phyloP scores from a whole-genome alignment of 1,140 invertebrate genomes.

The Anagrus nilaparvatae region DNA sequence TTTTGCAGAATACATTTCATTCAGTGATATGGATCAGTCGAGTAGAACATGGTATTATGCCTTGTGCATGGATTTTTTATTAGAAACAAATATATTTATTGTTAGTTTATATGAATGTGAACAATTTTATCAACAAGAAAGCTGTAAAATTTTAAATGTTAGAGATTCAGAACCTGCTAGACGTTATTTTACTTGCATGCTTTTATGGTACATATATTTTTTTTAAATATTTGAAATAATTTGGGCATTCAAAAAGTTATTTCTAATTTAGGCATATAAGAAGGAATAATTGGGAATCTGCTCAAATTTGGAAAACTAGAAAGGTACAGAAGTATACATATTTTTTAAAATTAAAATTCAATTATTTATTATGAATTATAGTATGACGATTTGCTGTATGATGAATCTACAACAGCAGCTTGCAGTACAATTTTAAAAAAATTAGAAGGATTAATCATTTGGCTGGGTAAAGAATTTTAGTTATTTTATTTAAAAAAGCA shows the following conservation, averaged over 20 bases:
- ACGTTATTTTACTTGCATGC: slow-evolving; percentile 35
- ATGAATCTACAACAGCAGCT: slow-evolving; percentile 25
- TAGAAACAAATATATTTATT: slow-evolving; percentile 40
- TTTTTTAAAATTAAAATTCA: background rate
- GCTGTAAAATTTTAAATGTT: slow-evolving; percentile 27
- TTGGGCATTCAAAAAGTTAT: background rate
- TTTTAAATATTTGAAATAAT: background rate
- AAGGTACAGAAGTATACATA: slow-evolving; percentile 9
- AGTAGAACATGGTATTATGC: slow-evolving; percentile 43
- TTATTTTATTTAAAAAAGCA: background rate
- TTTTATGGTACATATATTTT: slow-evolving; percentile 30
- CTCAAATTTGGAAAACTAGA: slow-evolving; percentile 25
- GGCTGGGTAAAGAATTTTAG: slow-evolving; percentile 25
- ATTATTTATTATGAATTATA: background rate
- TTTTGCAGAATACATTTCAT: slow-evolving; percentile 30
- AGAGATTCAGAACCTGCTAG: slow-evolving; percentile 30
- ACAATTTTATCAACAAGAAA: slow-evolving; percentile 33
- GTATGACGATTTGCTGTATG: slow-evolving; percentile 5
- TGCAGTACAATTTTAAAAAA: slow-evolving; percentile 29
- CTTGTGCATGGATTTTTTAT: slow-evolving; percentile 37
- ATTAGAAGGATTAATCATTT: slow-evolving; percentile 32
- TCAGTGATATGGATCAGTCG: slow-evolving; percentile 38
- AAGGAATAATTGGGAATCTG: slow-evolving; percentile 32
- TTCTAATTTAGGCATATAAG: slow-evolving; percentile 28
- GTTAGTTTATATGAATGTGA: slow-evolving; percentile 30